Evolutionary conservation across 2,797 vertebrate genomes (phyloP).

Genomic region (Cyclura pinguis): DNA sequence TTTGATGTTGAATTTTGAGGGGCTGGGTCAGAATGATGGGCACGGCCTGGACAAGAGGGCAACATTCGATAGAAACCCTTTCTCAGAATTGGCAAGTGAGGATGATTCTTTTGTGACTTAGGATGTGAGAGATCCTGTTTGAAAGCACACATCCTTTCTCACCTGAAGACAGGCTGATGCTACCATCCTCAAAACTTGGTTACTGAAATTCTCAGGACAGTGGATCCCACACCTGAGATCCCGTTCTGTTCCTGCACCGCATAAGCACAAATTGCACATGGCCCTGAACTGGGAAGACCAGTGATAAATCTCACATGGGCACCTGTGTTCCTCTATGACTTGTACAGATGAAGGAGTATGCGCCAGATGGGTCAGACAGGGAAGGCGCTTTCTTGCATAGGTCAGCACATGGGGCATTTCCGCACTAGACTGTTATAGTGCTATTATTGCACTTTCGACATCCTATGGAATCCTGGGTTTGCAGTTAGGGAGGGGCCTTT

Average conservation of each 20-base stretch:
- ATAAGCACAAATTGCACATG: neutral
- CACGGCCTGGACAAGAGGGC: neutral
- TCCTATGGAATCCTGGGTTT: no score
- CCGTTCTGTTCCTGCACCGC: neutral
- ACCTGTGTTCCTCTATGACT: neutral
- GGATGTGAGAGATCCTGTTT: no score
- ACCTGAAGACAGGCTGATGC: neutral
- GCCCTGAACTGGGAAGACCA: neutral
- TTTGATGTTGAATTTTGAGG: neutral
- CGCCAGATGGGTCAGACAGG: neutral
- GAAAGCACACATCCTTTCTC: neutral
- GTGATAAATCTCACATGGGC: neutral
- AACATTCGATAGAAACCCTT: neutral
- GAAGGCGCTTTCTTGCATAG: neutral
- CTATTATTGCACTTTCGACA: no score
- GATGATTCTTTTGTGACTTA: no score
- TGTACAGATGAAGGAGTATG: neutral
- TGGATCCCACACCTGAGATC: neutral
- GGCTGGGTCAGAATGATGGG: neutral
- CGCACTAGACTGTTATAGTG: no score
- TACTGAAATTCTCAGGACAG: neutral
- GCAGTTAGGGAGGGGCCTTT: no score
- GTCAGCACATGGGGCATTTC: neutral
- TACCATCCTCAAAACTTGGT: neutral
- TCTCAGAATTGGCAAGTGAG: no score